phyloP scores from a whole-genome alignment of 2,797 vertebrate genomes.

The Myripristis murdjan region DNA sequence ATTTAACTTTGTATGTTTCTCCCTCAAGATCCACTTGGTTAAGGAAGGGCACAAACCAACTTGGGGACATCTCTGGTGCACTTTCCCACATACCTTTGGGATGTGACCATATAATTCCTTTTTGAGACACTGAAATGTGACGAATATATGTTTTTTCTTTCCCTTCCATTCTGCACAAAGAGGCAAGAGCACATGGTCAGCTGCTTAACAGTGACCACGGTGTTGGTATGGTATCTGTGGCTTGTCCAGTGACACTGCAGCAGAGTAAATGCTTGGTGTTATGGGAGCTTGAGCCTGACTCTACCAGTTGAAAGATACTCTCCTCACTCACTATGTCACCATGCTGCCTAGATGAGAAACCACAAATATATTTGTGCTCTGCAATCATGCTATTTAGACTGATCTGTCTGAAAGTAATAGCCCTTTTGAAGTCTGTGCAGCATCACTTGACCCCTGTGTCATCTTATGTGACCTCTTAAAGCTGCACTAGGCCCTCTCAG shows the following conservation, averaged over 20 bases:
- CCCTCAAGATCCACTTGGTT: conserved; percentile 55
- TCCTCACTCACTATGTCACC: conserved; percentile 15
- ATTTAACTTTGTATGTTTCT: conserved; percentile 76
- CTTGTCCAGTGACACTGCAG: conserved; percentile 16
- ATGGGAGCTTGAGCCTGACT: conserved; percentile 16
- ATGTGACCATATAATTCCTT: background rate
- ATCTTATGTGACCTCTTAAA: conserved; percentile 32
- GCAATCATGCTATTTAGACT: background rate
- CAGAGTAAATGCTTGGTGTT: conserved; percentile 10
- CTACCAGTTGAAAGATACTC: conserved; percentile 23
- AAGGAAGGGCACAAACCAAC: conserved; percentile 65
- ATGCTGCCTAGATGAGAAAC: conserved; percentile 18
- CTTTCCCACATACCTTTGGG: conserved; percentile 43
- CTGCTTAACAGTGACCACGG: background rate
- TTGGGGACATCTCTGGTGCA: conserved; percentile 52
- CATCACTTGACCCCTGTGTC: conserved; percentile 18
- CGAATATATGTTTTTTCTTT: background rate
- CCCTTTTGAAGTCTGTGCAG: background rate
- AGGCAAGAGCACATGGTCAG: conserved; percentile 16
- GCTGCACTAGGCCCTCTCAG: conserved; percentile 16
- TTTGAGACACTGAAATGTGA: conserved; percentile 2
- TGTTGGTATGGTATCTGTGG: conserved; percentile 3
- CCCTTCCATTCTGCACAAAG: conserved; percentile 2
- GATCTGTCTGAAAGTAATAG: background rate
- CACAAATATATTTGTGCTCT: background rate